Evolutionary conservation across 2,888 invertebrate genomes (phyloP), one percentile per base, ranked within the genome.

Genomic region (Selenia dentaria): DNA sequence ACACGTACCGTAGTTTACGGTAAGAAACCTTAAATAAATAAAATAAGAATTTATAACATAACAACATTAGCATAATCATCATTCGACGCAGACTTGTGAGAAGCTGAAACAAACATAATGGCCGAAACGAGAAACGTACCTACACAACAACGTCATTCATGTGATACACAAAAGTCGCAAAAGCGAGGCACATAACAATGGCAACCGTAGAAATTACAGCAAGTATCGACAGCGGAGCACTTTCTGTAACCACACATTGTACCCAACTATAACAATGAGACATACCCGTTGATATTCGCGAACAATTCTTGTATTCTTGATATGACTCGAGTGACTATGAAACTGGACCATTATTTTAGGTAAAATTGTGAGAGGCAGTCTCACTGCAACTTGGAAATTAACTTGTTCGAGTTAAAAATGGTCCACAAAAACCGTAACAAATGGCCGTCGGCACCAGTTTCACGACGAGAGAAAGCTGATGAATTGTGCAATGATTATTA

Each of bases 151-250:
- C 62, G 59, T 67, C 64, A 70, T 69, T 70, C 70, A 69, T 63
- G 55, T 64, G 64, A 62, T 66, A 76, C 64, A 69, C 65, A 74
- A 73, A 71, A 76, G 68, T 69, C 45, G 64, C 60, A 71, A 67
- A 67, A 73, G 65, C 58, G 65, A 59, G 57, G 50, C 62, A 62
- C 62, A 58, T 57, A 70, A 74, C 74, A 77, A 76, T 74, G 59
- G 74, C 64, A 68, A 66, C 39, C 67, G 66, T 68, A 67, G 71
- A 70, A 77, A 77, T 76, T 70, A 74, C 74, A 64, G 63, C 63
- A 68, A 74, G 70, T 72, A 74, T 74, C 68, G 70, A 73, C 64
- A 67, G 59, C 58, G 61, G 66, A 71, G 67, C 70, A 72, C 71
- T 74, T 71, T 74, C 66, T 53, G 63, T 70, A 74, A 70, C 67